Evolutionary conservation across 2,888 invertebrate genomes (phyloP).

Genomic region (Labia minor): DNA sequence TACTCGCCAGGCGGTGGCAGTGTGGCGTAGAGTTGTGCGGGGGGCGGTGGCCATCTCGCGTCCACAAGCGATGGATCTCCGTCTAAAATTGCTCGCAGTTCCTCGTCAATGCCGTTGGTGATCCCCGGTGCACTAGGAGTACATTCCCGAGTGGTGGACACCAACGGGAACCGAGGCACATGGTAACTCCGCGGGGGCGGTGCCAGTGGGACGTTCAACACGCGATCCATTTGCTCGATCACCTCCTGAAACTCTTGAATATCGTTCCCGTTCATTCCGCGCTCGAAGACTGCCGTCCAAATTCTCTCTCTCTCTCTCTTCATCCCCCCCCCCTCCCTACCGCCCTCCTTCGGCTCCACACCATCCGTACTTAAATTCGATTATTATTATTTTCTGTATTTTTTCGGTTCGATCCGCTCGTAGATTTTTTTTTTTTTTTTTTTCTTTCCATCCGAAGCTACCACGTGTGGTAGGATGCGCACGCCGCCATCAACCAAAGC

Average conservation of each 20-base stretch:
- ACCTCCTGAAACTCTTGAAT: constrained; percentile 36
- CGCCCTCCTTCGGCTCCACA: too few species aligned
- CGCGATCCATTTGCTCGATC: constrained; percentile 35
- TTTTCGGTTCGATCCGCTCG: too few species aligned
- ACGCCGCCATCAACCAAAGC: too few species aligned
- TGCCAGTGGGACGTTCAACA: constrained; percentile 30
- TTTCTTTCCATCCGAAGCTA: too few species aligned
- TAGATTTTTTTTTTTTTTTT: too few species aligned
- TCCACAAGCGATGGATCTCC: constrained; percentile 51
- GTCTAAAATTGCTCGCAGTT: constrained; percentile 48
- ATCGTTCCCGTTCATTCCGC: background rate
- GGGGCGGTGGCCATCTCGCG: constrained; percentile 22
- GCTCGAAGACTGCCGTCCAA: background rate
- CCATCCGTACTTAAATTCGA: too few species aligned
- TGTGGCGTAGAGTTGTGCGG: constrained; percentile 30
- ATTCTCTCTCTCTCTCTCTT: too few species aligned
- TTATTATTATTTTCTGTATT: too few species aligned
- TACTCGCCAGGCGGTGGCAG: constrained; percentile 15
- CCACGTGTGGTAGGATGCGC: too few species aligned
- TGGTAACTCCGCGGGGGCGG: constrained; percentile 19
- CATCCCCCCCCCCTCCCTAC: too few species aligned
- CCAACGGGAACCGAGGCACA: background rate
- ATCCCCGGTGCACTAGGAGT: constrained; percentile 34
- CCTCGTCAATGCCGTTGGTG: constrained; percentile 47
- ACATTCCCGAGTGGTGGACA: constrained; percentile 1